Evolutionary conservation across 2,113 vertebrate species (phyloP).

Genomic region (Dasyurus viverrinus): DNA sequence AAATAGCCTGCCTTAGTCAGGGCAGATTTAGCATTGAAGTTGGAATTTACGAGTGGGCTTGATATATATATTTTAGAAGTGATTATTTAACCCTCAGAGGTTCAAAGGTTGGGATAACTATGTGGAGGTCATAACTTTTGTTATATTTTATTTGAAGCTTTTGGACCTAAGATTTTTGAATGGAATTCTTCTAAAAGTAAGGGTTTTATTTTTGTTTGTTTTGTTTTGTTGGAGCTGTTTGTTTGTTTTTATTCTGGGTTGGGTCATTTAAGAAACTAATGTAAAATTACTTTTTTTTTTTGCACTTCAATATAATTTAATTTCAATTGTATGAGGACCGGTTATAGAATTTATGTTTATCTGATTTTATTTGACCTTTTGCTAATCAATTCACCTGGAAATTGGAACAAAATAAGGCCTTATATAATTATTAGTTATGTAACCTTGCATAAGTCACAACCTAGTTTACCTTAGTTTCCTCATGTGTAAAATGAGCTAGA

Average conservation of each 20-base stretch:
- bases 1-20: conserved; percentile 2
- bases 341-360: conserved; percentile 6
- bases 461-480: no score
- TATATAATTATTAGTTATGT: no score
- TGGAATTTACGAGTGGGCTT: conserved; percentile 17
- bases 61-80: conserved; percentile 19
- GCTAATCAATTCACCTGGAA: neutral
- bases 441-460: no score
- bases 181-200: neutral
- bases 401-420: neutral
- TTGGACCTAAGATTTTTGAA: conserved; percentile 22
- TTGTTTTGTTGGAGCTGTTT: conserved; percentile 5
- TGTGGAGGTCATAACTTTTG: neutral
- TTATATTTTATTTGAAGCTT: conserved; percentile 30
- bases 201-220: neutral
- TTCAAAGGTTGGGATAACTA: neutral
- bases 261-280: neutral
- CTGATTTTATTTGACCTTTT: neutral
- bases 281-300: neutral
- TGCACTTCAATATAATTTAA: conserved; percentile 10
- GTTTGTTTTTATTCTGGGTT: neutral
- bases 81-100: conserved; percentile 27
- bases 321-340: neutral
- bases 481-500: no score
- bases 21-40: conserved; percentile 4